Percentiles rank a stretch among this genome's conserved stretches.
These are phyloP conservation scores for Ormyrus thymus DNA, from an alignment of 2,888 invertebrate species.

Conservation along the genomic window DNA sequence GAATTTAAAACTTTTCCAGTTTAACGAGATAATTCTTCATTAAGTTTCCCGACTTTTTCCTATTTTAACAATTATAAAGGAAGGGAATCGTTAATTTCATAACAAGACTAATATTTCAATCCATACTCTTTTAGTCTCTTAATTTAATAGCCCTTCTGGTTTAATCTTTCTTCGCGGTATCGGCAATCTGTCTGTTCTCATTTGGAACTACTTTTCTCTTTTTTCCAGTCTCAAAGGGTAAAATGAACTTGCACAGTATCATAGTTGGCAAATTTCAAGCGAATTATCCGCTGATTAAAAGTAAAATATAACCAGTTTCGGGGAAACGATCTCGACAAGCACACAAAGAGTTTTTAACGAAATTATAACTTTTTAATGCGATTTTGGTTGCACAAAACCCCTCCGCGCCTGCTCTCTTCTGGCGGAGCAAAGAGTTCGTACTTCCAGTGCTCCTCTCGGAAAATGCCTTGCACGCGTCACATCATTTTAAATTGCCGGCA, in stretches of 20 bases:
- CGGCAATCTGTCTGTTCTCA: no score
- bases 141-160: no score
- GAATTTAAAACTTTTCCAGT: no score
- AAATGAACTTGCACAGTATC: background rate
- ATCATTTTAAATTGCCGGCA: slow-evolving; percentile 15
- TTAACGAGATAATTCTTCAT: no score
- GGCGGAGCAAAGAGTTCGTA: background rate
- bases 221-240: no score
- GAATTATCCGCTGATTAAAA: slow-evolving; percentile 1
- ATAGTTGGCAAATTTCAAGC: background rate
- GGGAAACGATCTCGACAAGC: background rate
- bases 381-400: slow-evolving; percentile 18
- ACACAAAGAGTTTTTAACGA: slow-evolving; percentile 28
- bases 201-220: no score
- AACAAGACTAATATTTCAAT: no score
- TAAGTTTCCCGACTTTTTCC: no score
- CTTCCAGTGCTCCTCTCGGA: background rate
- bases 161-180: no score
- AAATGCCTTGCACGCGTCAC: slow-evolving; percentile 13
- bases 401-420: background rate
- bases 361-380: slow-evolving; percentile 28
- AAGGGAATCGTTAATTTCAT: no score
- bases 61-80: no score
- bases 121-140: no score
- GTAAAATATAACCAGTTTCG: background rate